phyloP scores from a whole-genome alignment of 2,113 vertebrate genomes.

The Seriola rivoliana region DNA sequence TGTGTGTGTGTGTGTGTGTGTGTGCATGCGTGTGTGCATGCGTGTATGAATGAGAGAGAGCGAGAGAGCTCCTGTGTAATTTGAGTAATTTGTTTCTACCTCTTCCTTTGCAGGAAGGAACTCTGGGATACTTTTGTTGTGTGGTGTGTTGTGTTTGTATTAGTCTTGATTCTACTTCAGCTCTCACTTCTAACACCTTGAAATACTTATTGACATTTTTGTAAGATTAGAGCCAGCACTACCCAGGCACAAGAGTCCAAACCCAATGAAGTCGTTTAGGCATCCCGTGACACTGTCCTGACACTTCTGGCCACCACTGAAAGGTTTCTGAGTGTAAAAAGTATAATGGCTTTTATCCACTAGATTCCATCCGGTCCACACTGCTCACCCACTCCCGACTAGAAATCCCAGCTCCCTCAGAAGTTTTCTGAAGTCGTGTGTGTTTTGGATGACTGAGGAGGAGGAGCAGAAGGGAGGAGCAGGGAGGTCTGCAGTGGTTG shows the following conservation, averaged over 20 bases:
- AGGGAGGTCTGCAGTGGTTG: conserved; percentile 80
- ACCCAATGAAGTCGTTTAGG: conserved; percentile 64
- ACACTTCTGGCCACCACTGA: conserved; percentile 65
- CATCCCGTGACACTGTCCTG: conserved; percentile 64
- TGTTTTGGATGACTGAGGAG: conserved; percentile 48
- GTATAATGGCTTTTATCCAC: conserved; percentile 65
- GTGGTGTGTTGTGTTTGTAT: conserved; percentile 24
- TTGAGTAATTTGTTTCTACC: conserved; percentile 35
- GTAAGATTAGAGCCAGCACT: conserved; percentile 24
- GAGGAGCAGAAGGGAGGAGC: conserved; percentile 71
- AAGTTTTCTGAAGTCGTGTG: conserved; percentile 51
- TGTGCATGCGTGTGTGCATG: conserved; percentile 16
- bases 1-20: background rate
- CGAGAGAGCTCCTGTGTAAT: conserved; percentile 10
- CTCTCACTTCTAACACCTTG: conserved; percentile 46
- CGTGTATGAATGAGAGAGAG: conserved; percentile 10
- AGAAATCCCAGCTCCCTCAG: conserved; percentile 51
- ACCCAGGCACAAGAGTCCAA: conserved; percentile 36
- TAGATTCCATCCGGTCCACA: conserved; percentile 58
- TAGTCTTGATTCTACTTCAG: conserved; percentile 8
- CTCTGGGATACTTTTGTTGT: conserved; percentile 9
- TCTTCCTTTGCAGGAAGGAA: conserved; percentile 19
- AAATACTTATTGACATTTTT: conserved; percentile 36
- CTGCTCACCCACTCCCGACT: conserved; percentile 39
- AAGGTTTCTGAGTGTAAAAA: conserved; percentile 59